phyloP scores from a whole-genome alignment of 2,797 vertebrate genomes.

The Champsocephalus gunnari region DNA sequence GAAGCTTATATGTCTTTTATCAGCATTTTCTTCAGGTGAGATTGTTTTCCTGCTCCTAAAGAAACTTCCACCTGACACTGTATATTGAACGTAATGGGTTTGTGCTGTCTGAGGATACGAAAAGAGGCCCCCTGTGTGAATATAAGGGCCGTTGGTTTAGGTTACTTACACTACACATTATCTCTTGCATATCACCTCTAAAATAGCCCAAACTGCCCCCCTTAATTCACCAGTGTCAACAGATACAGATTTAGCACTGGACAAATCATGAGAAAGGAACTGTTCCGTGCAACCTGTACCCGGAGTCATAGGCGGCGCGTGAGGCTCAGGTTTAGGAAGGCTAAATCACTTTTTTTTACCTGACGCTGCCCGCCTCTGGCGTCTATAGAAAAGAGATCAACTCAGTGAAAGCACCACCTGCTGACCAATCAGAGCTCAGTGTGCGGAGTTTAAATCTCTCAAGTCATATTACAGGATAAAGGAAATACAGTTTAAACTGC shows the following conservation, averaged over 20 bases:
- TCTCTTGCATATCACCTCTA: constrained; percentile 7
- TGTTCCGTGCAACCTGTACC: background rate
- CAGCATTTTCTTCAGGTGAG: background rate
- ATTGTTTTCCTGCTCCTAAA: background rate
- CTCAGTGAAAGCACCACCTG: too few relatives aligned
- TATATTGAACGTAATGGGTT: background rate
- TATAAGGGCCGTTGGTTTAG: constrained; percentile 4
- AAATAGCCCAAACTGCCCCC: constrained; percentile 23
- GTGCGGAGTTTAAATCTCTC: too few relatives aligned
- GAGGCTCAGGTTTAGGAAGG: too few relatives aligned
- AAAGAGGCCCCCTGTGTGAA: background rate
- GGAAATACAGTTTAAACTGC: too few relatives aligned
- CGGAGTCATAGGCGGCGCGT: background rate
- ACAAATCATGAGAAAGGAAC: background rate
- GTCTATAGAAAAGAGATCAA: too few relatives aligned
- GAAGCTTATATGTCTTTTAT: background rate
- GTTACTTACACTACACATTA: constrained; percentile 1
- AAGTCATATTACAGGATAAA: too few relatives aligned
- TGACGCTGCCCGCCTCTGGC: too few relatives aligned
- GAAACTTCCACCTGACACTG: background rate
- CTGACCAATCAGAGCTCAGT: too few relatives aligned
- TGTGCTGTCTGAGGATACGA: background rate
- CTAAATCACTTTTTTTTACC: too few relatives aligned
- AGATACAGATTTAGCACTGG: background rate
- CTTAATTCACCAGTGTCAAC: constrained; percentile 6